phyloP scores from a whole-genome alignment of 2,888 invertebrate genomes.

The Terebella lapidaria region DNA sequence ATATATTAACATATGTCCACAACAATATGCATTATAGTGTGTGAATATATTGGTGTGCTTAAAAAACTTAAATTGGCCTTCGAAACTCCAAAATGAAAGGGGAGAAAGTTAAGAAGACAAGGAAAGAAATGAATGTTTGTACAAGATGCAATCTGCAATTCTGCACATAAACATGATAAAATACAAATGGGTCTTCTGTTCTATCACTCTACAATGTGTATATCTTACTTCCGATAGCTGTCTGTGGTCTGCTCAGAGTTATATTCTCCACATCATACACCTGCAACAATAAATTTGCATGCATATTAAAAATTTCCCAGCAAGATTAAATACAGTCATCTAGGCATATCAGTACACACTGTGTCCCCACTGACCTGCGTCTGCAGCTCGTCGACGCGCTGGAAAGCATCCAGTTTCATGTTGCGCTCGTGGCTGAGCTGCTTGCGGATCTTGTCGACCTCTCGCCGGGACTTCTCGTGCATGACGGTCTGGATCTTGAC shows the following conservation, averaged over 20 bases:
- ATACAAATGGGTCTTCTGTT: no score
- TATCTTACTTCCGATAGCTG: conserved; percentile 16
- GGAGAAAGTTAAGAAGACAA: no score
- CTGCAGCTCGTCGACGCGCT: conserved; percentile 49
- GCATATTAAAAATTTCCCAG: background rate
- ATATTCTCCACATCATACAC: conserved; percentile 35
- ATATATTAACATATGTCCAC: no score
- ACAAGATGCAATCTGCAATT: no score
- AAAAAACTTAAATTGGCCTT: no score
- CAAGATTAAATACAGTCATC: background rate
- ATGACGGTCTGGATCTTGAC: conserved; percentile 32
- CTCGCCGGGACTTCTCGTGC: conserved; percentile 40
- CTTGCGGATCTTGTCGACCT: conserved; percentile 28
- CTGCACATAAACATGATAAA: no score
- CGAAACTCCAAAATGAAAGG: no score
- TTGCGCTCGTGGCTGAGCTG: conserved; percentile 42
- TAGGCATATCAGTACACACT: background rate
- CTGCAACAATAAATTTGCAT: conserved; percentile 23
- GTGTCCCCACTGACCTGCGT: conserved; percentile 15
- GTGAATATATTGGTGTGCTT: no score
- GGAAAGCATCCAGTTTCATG: conserved; percentile 51
- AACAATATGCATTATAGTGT: no score
- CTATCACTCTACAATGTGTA: no score
- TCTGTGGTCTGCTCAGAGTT: conserved; percentile 9
- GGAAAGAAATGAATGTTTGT: no score